phyloP scores from a whole-genome alignment of 2,797 vertebrate genomes.

The Betta splendens region DNA sequence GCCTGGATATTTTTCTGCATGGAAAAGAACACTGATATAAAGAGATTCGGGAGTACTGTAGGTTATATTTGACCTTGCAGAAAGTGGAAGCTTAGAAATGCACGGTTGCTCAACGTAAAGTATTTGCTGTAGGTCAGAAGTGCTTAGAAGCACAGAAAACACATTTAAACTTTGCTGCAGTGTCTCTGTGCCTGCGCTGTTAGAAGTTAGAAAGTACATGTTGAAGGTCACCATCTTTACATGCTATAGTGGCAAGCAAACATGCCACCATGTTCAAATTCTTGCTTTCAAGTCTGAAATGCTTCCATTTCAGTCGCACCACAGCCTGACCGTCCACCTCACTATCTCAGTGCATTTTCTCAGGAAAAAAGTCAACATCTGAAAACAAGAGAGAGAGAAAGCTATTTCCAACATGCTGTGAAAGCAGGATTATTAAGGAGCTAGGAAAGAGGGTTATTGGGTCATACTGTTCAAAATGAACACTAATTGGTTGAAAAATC shows the following conservation, averaged over 20 bases:
- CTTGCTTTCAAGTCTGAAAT: no score
- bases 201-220: constrained; percentile 10
- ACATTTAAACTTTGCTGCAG: constrained; percentile 22
- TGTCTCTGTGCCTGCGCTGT: constrained; percentile 5
- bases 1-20: not conserved
- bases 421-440: constrained; percentile 9
- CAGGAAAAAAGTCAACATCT: constrained; percentile 16
- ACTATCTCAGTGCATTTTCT: not conserved
- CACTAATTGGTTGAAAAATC: constrained; percentile 10
- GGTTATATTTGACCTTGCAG: constrained; percentile 23
- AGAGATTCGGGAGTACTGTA: constrained; percentile 9
- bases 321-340: not conserved
- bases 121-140: constrained; percentile 11
- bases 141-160: constrained; percentile 15
- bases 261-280: no score
- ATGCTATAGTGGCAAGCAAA: not conserved
- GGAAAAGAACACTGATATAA: constrained; percentile 19
- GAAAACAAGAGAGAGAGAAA: not conserved
- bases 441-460: constrained; percentile 10
- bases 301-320: constrained; percentile 9
- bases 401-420: not conserved
- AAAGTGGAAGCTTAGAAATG: no score
- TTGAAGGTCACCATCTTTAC: constrained; percentile 20
- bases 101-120: constrained; percentile 27
- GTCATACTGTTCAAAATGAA: constrained; percentile 21